phyloP scores from a whole-genome alignment of 1,140 invertebrate genomes.

The Euura saliciscinereae region DNA sequence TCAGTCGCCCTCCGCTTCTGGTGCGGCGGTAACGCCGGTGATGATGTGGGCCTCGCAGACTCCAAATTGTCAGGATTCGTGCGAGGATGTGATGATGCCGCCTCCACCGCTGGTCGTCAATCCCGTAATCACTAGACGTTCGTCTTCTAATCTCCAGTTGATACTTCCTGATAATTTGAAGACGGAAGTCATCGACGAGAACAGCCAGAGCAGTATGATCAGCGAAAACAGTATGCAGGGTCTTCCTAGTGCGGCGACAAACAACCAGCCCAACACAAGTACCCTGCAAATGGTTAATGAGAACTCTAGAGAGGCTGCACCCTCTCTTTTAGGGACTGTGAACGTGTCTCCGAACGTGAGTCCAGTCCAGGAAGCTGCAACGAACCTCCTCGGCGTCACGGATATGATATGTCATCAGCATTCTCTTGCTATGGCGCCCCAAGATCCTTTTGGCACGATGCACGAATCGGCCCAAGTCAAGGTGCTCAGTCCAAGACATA shows the following conservation, averaged over 20 bases:
- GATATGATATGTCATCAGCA: slow-evolving; percentile 54
- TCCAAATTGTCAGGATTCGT: slow-evolving; percentile 30
- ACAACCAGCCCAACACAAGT: slow-evolving; percentile 33
- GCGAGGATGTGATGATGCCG: slow-evolving; percentile 56
- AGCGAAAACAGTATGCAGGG: slow-evolving; percentile 59
- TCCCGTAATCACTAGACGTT: slow-evolving; percentile 42
- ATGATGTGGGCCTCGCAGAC: slow-evolving; percentile 52
- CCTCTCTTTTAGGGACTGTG: slow-evolving; percentile 33
- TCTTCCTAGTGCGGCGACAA: slow-evolving; percentile 37
- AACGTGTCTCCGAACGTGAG: slow-evolving; percentile 36
- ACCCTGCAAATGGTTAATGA: slow-evolving; percentile 50
- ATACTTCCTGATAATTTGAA: slow-evolving; percentile 64
- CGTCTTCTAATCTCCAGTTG: slow-evolving; percentile 53
- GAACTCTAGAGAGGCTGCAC: slow-evolving; percentile 43
- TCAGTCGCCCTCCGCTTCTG: slow-evolving; percentile 39
- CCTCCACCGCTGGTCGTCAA: slow-evolving; percentile 48
- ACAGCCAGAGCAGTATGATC: slow-evolving; percentile 66
- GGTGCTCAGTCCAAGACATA: slow-evolving; percentile 52
- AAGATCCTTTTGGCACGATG: slow-evolving; percentile 44
- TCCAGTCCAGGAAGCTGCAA: slow-evolving; percentile 44
- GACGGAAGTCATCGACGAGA: slow-evolving; percentile 74
- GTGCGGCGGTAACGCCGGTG: slow-evolving; percentile 40
- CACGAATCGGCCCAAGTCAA: slow-evolving; percentile 50
- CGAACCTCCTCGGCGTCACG: slow-evolving; percentile 48
- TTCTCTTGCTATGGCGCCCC: slow-evolving; percentile 38